Conservation (phyloP, 2,888 invertebrate species). For the Sicus ferrugineus region DNA sequence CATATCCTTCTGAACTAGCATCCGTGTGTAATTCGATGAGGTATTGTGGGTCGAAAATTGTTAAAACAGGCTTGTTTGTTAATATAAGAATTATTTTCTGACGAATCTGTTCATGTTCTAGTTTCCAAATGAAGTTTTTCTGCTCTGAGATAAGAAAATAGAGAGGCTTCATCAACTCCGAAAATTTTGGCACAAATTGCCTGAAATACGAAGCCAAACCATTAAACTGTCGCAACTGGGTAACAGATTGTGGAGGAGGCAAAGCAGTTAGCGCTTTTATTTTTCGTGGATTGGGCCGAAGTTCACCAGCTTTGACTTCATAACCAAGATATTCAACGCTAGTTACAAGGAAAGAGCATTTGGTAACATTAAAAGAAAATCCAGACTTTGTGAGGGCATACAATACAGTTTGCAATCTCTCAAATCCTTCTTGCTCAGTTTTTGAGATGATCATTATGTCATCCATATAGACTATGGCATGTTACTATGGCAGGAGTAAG, state of each 20-base stretch:
- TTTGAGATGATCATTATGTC: conserved; percentile 35
- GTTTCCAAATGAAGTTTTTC: neutral
- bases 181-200: conserved; percentile 27
- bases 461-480: conserved; percentile 36
- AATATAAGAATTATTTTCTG: conserved; percentile 30
- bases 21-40: conserved; percentile 41
- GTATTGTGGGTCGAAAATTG: conserved; percentile 39
- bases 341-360: conserved; percentile 30
- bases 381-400: conserved; percentile 31
- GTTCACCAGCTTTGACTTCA: conserved; percentile 21
- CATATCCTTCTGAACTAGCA: conserved; percentile 33
- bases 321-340: conserved; percentile 25
- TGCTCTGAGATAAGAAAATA: conserved; percentile 23
- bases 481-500: conserved; percentile 4
- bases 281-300: conserved; percentile 27
- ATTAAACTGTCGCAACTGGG: conserved; percentile 10
- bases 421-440: conserved; percentile 32
- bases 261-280: conserved; percentile 28
- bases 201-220: conserved; percentile 32
- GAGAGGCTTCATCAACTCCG: conserved; percentile 28
- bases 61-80: conserved; percentile 38
- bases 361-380: conserved; percentile 31
- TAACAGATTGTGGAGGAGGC: conserved; percentile 23
- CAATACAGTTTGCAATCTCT: conserved; percentile 32
- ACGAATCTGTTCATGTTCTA: conserved; percentile 27